Base-by-base conservation (phyloP, 92 coral and sea anemone species). In the Diadumene lineata region DNA sequence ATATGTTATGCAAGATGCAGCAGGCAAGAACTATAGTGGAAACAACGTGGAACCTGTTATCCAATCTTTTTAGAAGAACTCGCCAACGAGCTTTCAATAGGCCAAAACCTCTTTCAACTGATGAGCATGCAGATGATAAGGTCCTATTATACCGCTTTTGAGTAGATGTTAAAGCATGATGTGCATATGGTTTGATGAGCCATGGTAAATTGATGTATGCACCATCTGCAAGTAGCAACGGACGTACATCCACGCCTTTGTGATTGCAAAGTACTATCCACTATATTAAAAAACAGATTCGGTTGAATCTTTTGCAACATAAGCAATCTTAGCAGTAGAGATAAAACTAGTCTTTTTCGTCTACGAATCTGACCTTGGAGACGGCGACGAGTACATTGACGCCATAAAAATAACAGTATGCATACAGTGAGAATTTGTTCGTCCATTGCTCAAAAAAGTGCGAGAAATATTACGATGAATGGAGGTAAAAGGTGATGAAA, bases 141-240 rank as follows among this genome's bases (percentile, higher is more conserved):
- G 76, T 75, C 32, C 61, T 32, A 68, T 77, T 83, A 15, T 76
- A 70, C 43, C 76, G 9, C 17, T 17, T 44, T 17, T 44, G 51
- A 9, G 9, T 17, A 8, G 9, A 17, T 44, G 51, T 44, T 44
- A 44, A 60, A 15, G 73, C 60, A 38, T 82, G 69, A 61, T 63
- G 33, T 6, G 67, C 50, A 82, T 82, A 82, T 31, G 51, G 82
- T 76, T 82, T 82, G 43, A 82, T 70, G 34, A 82, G 87, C 87
- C 87, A 76, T 38, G 48, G 68, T 32, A 38, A 28, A 30, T 75
- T 82, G 31, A 77, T 81, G 62, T 82, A 82, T 15, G 87, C 56
- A 22, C 87, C 76, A 77, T 82, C 83, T 51, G 70, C 71, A 77
- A 82, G 0, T 8, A 44, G 51, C 9, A 44, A 17, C 51, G 51